phyloP scores from a whole-genome alignment of 2,113 vertebrate species.

The Rhinopomastus cyanomelas region DNA sequence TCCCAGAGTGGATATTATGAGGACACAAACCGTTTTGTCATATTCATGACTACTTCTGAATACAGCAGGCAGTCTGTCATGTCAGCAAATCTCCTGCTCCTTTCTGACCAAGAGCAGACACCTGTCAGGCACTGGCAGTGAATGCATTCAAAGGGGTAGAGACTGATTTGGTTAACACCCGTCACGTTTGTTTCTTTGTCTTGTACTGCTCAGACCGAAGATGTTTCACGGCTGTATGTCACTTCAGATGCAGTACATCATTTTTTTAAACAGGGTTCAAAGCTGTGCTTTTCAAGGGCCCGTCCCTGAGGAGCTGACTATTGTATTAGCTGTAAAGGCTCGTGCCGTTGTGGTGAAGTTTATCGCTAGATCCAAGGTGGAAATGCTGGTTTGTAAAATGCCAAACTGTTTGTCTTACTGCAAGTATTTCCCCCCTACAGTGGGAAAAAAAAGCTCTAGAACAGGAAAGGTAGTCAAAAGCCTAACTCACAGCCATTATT shows the following conservation, averaged over 20 bases:
- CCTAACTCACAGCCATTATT: background rate
- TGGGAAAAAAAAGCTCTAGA: background rate
- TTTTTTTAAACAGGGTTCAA: background rate
- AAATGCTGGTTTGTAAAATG: background rate
- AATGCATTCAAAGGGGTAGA: background rate
- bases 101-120: background rate
- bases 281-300: background rate
- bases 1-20: background rate
- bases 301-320: background rate
- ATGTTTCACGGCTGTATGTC: background rate
- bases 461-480: background rate
- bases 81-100: background rate
- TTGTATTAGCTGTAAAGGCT: background rate
- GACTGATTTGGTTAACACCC: background rate
- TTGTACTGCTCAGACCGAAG: background rate
- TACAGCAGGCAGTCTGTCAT: background rate
- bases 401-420: background rate
- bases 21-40: background rate
- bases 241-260: background rate
- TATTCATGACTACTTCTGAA: background rate
- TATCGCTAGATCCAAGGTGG: background rate
- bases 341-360: background rate
- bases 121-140: background rate
- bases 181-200: background rate
- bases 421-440: background rate